Evolutionary conservation across 2,888 invertebrate genomes (phyloP).

Genomic region (Dryococelus australis): DNA sequence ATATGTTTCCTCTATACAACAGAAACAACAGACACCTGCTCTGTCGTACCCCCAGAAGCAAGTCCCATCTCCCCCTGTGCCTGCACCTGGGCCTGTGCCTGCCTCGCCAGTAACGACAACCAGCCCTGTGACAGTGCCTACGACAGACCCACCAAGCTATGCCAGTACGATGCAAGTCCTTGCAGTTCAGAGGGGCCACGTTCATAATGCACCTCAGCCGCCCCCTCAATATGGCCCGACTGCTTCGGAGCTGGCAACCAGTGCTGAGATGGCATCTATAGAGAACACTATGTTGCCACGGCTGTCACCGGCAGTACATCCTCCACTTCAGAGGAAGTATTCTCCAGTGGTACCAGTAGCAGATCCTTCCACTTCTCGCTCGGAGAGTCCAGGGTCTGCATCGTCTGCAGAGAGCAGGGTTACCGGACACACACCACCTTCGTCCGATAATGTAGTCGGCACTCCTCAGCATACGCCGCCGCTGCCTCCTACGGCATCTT

Average conservation of each 20-base stretch:
- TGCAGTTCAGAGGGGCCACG: slow-evolving; percentile 70
- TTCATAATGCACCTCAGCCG: slow-evolving; percentile 66
- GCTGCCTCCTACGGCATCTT: slow-evolving; percentile 65
- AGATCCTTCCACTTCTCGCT: slow-evolving; percentile 57
- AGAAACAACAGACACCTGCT: slow-evolving; percentile 66
- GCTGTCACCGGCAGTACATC: slow-evolving; percentile 62
- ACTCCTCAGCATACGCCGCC: slow-evolving; percentile 60
- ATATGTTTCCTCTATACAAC: slow-evolving; percentile 81
- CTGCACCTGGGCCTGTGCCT: slow-evolving; percentile 59
- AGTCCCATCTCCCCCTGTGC: slow-evolving; percentile 57
- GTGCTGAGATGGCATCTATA: slow-evolving; percentile 57
- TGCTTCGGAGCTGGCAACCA: slow-evolving; percentile 56
- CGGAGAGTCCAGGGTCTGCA: slow-evolving; percentile 63
- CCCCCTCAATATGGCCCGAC: slow-evolving; percentile 72
- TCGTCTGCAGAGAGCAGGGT: slow-evolving; percentile 57
- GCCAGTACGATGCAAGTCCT: slow-evolving; percentile 89
- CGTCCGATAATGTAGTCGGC: slow-evolving; percentile 37
- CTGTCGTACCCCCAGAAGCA: slow-evolving; percentile 53
- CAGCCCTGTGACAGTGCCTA: slow-evolving; percentile 67
- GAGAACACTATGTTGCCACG: slow-evolving; percentile 61
- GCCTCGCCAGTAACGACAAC: slow-evolving; percentile 53
- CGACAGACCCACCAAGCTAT: slow-evolving; percentile 91
- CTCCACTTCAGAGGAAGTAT: slow-evolving; percentile 74
- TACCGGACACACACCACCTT: slow-evolving; percentile 27
- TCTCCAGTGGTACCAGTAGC: slow-evolving; percentile 65